Evolutionary conservation across 2,888 invertebrate species (phyloP), one percentile per base, ranked within the genome.

Genomic region (Nymphalis c-album): DNA sequence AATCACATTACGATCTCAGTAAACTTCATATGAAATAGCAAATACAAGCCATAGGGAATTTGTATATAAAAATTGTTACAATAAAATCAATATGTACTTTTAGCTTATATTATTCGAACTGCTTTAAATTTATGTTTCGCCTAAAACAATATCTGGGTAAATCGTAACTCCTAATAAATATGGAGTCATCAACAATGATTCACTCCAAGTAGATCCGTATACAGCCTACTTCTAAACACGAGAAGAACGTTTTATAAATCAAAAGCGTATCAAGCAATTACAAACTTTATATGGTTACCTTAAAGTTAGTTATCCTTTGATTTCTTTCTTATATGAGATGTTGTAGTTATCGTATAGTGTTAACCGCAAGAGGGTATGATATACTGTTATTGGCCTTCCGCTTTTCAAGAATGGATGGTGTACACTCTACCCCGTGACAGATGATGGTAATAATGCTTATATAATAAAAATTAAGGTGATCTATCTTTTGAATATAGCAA

Each of bases 161-260:
- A 71, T 73, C 74, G 73, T 71, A 73, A 71, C 76, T 76, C 71
- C 71, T 73, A 77, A 78, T 77, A 79, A 78, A 79, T 78, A 76
- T 76, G 71, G 69, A 75, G 73, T 77, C 76, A 77, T 77, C 76
- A 73, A 74, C 75, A 74, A 79, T 77, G 78, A 77, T 77, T 77
- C 75, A 71, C 73, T 69, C 60, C 59, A 60, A 71, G 66, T 64
- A 68, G 60, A 64, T 69, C 61, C 61, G 64, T 64, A 65, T 51
- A 69, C 69, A 67, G 69, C 71, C 69, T 71, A 71, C 67, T 18
- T 50, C 45, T 31, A 51, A 51, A 22, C 50, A 63, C 48, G 59
- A 60, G 48, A 46, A 48, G 46, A 61, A 68, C 22, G 60, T 51
- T 51, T 17, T 55, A 69, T 45, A 31, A 53, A 35, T 48, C 48